Evolutionary conservation across 2,797 vertebrate genomes (phyloP), one percentile per base, ranked within the genome.

Genomic region (Melanotaenia nigrans): DNA sequence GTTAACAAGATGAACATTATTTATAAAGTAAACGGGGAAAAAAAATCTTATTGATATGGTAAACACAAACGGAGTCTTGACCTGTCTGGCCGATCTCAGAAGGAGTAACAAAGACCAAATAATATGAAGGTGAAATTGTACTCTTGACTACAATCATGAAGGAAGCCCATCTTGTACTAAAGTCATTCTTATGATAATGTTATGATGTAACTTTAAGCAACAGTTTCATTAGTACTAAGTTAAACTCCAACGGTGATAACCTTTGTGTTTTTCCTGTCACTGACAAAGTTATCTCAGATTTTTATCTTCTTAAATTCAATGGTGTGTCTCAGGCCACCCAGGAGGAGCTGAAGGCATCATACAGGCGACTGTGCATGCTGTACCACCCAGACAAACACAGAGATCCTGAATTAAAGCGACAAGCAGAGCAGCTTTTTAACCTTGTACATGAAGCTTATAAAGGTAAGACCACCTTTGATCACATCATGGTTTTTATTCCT

Each of bases 371-470:
- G 73, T 99, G 98, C 63, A 98, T 99, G 97, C 91, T 99, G 0
- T 99, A 99, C 94, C 98, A 99, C 71, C 98, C 98, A 0, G 98
- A 99, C 94, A 99, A 99, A 93, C 98, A 99, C 93, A 86, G 97
- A 56, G 97, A 99, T 91, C 97, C 97, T 0, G 97, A 99, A 82
- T 95, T 99, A 69, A 99, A 99, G 79, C 88, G 53, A 0, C 97
- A 99, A 70, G 98, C 98, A 0, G 97, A 99, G 38, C 95, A 94
- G n/a, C 96, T 99, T 38, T 99, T 99, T 89, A 99, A 97, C 94
- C 95, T 98, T 1, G 96, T 98, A 18, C 98, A 99, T 76, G 96
- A 97, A 90, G 98, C 98, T 1, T 99, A 99, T 90, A 96, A 99
- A 97, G 98, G 98, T 99, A 85, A 89, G 92, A 81, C 28, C n/a